phyloP scores from a whole-genome alignment of 1,140 invertebrate species.

The Stegodyphus mimosarum region DNA sequence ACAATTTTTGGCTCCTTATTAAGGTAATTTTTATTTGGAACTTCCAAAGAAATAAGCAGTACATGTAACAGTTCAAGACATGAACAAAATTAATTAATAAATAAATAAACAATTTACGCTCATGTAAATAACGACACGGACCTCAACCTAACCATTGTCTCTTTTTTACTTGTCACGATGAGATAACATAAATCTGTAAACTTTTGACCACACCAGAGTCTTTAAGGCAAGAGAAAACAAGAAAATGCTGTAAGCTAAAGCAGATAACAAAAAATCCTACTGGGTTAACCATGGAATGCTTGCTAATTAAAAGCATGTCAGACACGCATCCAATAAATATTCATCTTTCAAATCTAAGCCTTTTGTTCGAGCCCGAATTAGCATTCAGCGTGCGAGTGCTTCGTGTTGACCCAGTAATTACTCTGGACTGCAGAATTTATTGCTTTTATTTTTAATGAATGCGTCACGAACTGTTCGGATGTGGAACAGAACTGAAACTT shows the following conservation, averaged over 20 bases:
- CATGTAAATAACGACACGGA: too few relatives aligned
- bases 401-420: conserved; percentile 31
- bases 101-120: too few relatives aligned
- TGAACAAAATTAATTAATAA: too few relatives aligned
- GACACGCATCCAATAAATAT: conserved; percentile 23
- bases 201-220: not conserved
- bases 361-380: conserved; percentile 25
- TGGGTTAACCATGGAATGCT: not conserved
- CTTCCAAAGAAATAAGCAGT: too few relatives aligned
- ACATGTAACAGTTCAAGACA: too few relatives aligned
- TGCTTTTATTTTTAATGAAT: conserved; percentile 37
- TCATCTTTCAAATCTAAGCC: conserved; percentile 18
- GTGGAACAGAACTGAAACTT: conserved; percentile 19
- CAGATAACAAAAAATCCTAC: not conserved
- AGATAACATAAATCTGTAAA: not conserved
- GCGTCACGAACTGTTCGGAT: conserved; percentile 21
- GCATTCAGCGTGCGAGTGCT: conserved; percentile 19
- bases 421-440: conserved; percentile 31
- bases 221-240: not conserved
- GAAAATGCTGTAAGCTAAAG: not conserved
- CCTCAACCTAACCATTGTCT: too few relatives aligned
- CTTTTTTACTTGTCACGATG: too few relatives aligned
- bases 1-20: too few relatives aligned
- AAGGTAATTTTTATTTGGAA: too few relatives aligned
- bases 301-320: conserved; percentile 44